Percentiles rank a stretch among this genome's conserved stretches.
phyloP scores from a whole-genome alignment of 2,888 invertebrate species.

The Elgonia sp. region DNA sequence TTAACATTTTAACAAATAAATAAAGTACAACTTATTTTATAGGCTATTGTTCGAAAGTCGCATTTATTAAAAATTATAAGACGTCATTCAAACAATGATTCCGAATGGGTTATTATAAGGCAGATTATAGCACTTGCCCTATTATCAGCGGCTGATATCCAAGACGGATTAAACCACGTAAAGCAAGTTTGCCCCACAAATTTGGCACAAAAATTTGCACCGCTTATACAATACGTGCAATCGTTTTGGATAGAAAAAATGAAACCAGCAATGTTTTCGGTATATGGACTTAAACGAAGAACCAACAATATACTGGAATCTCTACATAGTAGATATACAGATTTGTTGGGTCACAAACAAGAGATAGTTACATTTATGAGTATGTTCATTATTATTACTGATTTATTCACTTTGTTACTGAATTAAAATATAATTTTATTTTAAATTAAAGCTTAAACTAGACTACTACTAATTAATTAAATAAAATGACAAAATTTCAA shows the following conservation, averaged over 20 bases:
- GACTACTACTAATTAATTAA: too few relatives aligned
- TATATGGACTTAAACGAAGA: background rate
- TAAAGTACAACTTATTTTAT: constrained; percentile 15
- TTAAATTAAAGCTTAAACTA: too few relatives aligned
- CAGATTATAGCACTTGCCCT: background rate
- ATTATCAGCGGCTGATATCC: background rate
- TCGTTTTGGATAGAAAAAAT: background rate
- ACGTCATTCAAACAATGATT: background rate
- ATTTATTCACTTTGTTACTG: too few relatives aligned
- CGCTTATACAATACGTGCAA: background rate
- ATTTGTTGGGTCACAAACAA: background rate
- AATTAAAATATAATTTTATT: too few relatives aligned
- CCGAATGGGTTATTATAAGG: background rate
- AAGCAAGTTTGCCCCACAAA: background rate
- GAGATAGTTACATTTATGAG: constrained; percentile 8
- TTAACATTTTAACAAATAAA: background rate
- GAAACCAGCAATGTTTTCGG: background rate
- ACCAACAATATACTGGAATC: constrained; percentile 21
- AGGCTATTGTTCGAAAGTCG: constrained; percentile 14
- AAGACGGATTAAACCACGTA: background rate
- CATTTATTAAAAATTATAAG: background rate
- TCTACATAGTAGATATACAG: background rate
- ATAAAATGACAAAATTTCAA: too few relatives aligned
- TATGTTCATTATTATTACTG: too few relatives aligned
- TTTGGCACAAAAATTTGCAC: background rate